These are phyloP conservation scores for Helicoverpa zea DNA, from an alignment of 1,140 invertebrate species.

Conservation along the genomic window DNA sequence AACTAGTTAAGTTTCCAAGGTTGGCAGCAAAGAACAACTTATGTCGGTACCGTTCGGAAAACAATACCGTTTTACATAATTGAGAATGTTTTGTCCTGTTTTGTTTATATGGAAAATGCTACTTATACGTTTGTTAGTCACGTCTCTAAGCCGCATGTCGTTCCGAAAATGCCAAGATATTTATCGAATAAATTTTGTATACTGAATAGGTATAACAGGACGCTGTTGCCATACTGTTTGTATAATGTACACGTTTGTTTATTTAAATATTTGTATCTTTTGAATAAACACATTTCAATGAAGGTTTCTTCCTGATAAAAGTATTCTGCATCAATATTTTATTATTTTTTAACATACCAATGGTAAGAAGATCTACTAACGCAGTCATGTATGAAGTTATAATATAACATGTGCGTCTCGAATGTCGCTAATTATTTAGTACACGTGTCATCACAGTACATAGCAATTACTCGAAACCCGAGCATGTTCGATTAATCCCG, in stretches of 20 bases:
- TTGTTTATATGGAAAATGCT: conserved; percentile 47
- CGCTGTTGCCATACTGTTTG: not conserved
- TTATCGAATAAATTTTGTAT: conserved; percentile 5
- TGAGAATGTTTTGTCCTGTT: conserved; percentile 55
- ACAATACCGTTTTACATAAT: conserved; percentile 66
- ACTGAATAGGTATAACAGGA: not conserved
- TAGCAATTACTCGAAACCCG: not conserved
- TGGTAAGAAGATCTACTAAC: too few species aligned
- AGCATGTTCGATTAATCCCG: conserved; percentile 5
- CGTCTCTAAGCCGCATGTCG: conserved; percentile 50
- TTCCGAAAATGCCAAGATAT: conserved; percentile 21
- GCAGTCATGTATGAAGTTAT: too few species aligned
- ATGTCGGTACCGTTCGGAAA: conserved; percentile 54
- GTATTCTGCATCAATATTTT: too few species aligned
- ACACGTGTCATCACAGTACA: not conserved
- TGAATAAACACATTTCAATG: too few species aligned
- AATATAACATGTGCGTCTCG: too few species aligned
- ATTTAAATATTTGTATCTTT: not conserved
- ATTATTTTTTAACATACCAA: too few species aligned
- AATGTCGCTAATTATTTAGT: not conserved
- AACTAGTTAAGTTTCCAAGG: conserved; percentile 72
- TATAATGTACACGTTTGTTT: not conserved
- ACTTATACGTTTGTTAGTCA: conserved; percentile 47
- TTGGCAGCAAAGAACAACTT: conserved; percentile 57
- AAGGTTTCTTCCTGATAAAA: too few species aligned